These are phyloP conservation scores for Leucopternis melanops DNA, from an alignment of 2,113 vertebrate genomes.

Conservation along the genomic window DNA sequence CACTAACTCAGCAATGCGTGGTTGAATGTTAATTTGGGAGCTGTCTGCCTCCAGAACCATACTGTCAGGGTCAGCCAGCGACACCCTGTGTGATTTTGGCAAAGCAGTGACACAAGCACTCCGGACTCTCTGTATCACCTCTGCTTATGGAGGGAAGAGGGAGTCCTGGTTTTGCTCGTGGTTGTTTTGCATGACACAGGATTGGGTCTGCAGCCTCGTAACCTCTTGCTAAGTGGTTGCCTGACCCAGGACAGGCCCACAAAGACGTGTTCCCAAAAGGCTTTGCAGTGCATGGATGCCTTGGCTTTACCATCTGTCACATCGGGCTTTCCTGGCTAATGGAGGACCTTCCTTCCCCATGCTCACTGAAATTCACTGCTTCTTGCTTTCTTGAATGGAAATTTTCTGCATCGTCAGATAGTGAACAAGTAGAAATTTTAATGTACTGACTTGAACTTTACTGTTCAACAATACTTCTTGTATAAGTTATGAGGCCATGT, in stretches of 20 bases:
- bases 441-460: not conserved
- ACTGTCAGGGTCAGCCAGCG: not conserved
- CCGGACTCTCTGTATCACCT: too few species aligned
- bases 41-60: not conserved
- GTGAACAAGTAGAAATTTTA: not conserved
- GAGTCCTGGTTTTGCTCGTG: not conserved
- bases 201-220: not conserved
- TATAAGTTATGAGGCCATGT: not conserved
- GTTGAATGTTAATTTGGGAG: not conserved
- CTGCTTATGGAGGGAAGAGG: not conserved
- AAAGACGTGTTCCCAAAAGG: not conserved
- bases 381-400: not conserved
- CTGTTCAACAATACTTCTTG: not conserved
- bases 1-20: too few species aligned
- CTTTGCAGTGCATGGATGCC: not conserved
- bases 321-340: not conserved
- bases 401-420: not conserved
- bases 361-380: not conserved
- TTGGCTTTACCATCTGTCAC: not conserved
- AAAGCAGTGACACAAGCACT: not conserved
- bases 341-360: not conserved
- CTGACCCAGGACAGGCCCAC: not conserved
- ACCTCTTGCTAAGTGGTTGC: not conserved
- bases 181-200: rapidly evolving
- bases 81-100: not conserved